Evolutionary conservation across 2,888 invertebrate genomes (phyloP), one percentile per base, ranked within the genome.

Genomic region (Crepidodera aurea): DNA sequence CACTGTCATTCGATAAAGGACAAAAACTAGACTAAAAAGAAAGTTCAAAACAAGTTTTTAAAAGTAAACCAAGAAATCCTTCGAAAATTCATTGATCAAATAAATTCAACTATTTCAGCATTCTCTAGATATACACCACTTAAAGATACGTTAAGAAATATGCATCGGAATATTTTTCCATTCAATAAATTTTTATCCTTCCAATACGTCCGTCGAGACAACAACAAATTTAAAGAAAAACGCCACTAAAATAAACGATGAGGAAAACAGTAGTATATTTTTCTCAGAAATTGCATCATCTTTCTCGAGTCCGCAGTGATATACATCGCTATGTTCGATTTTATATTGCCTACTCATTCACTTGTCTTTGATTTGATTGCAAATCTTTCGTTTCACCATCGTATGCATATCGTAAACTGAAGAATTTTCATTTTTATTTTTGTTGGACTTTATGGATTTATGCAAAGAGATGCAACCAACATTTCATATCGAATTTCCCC

Each of bases 311-410:
- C 71, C 69, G 48, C 37, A 69, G 69, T 73, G 77, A 76, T 77
- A 75, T 74, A 77, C 74, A 73, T 71, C 68, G 74, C 65, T 69
- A 68, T 66, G 69, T 71, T 71, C 69, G 67, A 62, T 67, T 71
- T 70, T 74, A 75, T 75, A 78, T 78, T 75, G 78, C 76, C 75
- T 75, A 76, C 76, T 77, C 77, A 75, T 78, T 77, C 78, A 76
- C 74, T 74, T 67, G 70, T 72, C 72, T 76, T 76, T 77, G 77
- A 76, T 77, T 77, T 77, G 77, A 78, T 78, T 77, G 77, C 69
- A 65, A 68, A 67, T 66, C 69, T 62, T 63, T 64, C 62, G 57
- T 59, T 60, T 54, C 39, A 54, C 62, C 13, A 12, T 54, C 53
- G 56, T 50, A 48, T 54, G 62, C 66, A 64, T 66, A 62, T 56